Base-by-base conservation (phyloP, 2,797 vertebrate species). In the Premnoplex brunnescens region DNA sequence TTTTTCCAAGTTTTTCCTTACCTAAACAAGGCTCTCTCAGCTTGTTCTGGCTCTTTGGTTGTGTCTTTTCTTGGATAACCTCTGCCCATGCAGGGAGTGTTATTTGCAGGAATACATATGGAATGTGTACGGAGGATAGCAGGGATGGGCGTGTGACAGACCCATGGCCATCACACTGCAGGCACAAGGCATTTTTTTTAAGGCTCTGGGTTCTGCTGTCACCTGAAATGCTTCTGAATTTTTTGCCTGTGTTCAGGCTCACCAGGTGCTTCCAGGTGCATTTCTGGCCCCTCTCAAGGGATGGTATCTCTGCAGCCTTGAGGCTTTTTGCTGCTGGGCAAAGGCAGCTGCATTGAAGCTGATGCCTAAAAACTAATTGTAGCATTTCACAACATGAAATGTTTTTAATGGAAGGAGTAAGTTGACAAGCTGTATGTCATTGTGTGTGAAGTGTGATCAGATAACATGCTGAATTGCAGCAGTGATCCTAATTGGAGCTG, bases 111-210 rank as follows among this genome's bases (percentile, higher is more conserved):
- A 27, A 12, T 24, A 13, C 2, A 2, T 6, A 1, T 44, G 85
- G 64, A 34, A 46, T 5, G 16, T 8, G 11, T 7, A 3, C 4
- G 5, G 51, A 32, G 66, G 48, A 1, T 9, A 24, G 41, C 26
- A 22, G n/a, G 1, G 27, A 37, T 2, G 16, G n/a, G 37, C 1
- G 4, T 41, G 46, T 18, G 21, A 19, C 58, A 36, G 56, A 77
- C 6, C 58, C 12, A 0, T 21, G 52, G 37, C 64, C 20, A 1
- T n/a, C 4, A 1, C 6, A 0, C 28, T 9, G 26, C 0, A 6
- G 34, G 28, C 58, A 30, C 23, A 7, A 9, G 19, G 22, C 2
- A 0, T 2, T 46, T 43, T 49, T 71, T 54, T 43, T 34, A 36
- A 48, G 24, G 23, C 41, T 88, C 18, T 4, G 59, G 48, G 16